These are phyloP conservation scores for Netelia inedita DNA, from an alignment of 2,888 invertebrate genomes.

Conservation along the genomic window DNA sequence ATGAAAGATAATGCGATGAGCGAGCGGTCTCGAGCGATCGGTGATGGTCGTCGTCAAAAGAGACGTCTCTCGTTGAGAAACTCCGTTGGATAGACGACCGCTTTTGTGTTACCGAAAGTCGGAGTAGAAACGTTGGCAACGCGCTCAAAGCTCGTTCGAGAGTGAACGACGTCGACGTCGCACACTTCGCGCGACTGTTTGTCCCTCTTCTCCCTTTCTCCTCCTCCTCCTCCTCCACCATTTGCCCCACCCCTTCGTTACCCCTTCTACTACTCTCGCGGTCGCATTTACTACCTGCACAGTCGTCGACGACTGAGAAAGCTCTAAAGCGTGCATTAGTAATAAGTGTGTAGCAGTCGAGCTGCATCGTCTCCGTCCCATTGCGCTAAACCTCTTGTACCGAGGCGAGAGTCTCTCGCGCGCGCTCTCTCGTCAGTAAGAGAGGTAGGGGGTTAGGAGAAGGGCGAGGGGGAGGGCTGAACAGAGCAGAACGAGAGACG, in stretches of 20 bases:
- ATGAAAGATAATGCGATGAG: too few relatives aligned
- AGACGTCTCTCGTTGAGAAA: too few relatives aligned
- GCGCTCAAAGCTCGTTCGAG: too few relatives aligned
- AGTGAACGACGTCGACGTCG: too few relatives aligned
- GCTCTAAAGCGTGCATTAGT: slow-evolving; percentile 58
- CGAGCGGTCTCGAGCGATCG: too few relatives aligned
- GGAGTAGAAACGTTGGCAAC: too few relatives aligned
- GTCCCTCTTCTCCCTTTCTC: background rate
- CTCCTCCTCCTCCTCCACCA: background rate
- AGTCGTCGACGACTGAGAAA: slow-evolving; percentile 35
- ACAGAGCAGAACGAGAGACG: slow-evolving; percentile 14
- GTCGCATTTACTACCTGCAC: background rate
- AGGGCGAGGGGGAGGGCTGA: background rate
- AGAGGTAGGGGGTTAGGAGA: background rate
- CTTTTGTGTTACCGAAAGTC: too few relatives aligned
- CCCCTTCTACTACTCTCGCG: background rate
- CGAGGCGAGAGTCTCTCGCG: background rate
- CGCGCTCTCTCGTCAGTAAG: background rate
- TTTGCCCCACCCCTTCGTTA: background rate
- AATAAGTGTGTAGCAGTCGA: slow-evolving; percentile 54
- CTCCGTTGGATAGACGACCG: too few relatives aligned
- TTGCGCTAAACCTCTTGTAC: too few relatives aligned
- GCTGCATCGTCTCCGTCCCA: background rate
- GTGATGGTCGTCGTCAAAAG: too few relatives aligned
- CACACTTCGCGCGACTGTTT: too few relatives aligned